Evolutionary conservation across 2,797 vertebrate genomes (phyloP), one percentile per base, ranked within the genome.

Genomic region (Carduelis carduelis): DNA sequence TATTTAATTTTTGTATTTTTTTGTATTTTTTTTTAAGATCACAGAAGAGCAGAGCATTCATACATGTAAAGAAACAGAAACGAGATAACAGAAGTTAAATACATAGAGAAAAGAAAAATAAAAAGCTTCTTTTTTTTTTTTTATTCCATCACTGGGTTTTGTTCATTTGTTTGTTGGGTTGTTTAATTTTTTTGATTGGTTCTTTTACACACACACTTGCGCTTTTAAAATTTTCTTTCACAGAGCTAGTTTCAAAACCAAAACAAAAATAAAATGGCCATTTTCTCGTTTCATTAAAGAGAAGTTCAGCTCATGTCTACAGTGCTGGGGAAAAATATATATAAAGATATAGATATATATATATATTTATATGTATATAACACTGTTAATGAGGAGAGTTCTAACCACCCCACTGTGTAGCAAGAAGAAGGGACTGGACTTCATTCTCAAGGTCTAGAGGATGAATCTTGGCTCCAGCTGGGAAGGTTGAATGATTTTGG

Each of bases 31-130:
- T 97, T 98, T 98, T 97, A 97, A 98, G 98, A 97, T 98, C 98
- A 98, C 98, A 98, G 98, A 98, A 98, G 97, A 98, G 97, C 97
- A 98, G 97, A 98, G 98, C 98, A 98, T 98, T 98, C 98, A 97
- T 98, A 98, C 94, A 96, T 98, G 97, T 98, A 97, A 98, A 98
- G 96, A 97, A 98, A 98, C 97, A 98, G 97, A 98, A 98, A 98
- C 97, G 95, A 97, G 96, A 97, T 90, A 98, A 98, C 96, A 97
- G 97, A 98, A 98, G 97, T 98, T 98, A 98, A 98, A 98, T 98
- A 98, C 97, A 98, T 96, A 96, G 96, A 94, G 96, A 97, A 98
- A 97, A 96, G 85, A 95, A 96, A 97, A 97, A 97, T 96, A 97
- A 97, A 97, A 97, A 94, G 82, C 93, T 93, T 97, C 4, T 59